Conservation (phyloP, 2,113 vertebrate genomes). For the Noturus placidus region DNA sequence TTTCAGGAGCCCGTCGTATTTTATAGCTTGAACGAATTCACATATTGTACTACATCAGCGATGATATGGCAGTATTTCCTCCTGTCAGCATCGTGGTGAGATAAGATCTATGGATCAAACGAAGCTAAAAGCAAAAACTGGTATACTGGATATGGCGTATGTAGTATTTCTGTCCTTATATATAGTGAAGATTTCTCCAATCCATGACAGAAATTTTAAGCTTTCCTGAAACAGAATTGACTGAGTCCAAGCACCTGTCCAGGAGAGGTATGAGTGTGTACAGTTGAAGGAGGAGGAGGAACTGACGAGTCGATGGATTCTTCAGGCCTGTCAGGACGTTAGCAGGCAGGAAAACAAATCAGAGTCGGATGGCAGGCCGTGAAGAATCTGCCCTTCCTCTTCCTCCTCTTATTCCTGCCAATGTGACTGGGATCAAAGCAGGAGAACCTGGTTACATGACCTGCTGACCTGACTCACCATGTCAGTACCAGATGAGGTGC, state of each 20-base stretch:
- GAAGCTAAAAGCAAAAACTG: conserved; percentile 6
- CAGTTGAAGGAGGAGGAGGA: conserved; percentile 51
- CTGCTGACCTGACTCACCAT: conserved; percentile 61
- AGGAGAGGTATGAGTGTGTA: neutral
- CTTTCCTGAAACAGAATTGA: neutral
- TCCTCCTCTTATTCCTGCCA: conserved; percentile 70
- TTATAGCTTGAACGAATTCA: conserved; percentile 66
- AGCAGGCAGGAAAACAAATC: conserved; percentile 75
- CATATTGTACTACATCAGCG: conserved; percentile 43
- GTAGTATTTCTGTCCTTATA: neutral
- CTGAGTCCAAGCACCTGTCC: conserved; percentile 25
- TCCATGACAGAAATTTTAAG: conserved; percentile 8
- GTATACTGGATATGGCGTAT: neutral
- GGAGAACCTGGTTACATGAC: conserved; percentile 50
- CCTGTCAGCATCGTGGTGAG: conserved; percentile 17
- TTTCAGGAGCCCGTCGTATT: conserved; percentile 56
- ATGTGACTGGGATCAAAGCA: conserved; percentile 74
- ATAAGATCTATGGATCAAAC: conserved; percentile 44
- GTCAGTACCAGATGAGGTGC: conserved; percentile 39
- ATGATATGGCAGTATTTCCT: conserved; percentile 51
- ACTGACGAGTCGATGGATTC: conserved; percentile 72
- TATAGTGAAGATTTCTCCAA: neutral
- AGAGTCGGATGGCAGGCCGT: conserved; percentile 68
- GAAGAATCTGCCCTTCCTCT: conserved; percentile 76
- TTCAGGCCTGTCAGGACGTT: conserved; percentile 75